Evolutionary conservation across 2,888 invertebrate genomes (phyloP), one percentile per base, ranked within the genome.

Genomic region (Pterostichus madidus): DNA sequence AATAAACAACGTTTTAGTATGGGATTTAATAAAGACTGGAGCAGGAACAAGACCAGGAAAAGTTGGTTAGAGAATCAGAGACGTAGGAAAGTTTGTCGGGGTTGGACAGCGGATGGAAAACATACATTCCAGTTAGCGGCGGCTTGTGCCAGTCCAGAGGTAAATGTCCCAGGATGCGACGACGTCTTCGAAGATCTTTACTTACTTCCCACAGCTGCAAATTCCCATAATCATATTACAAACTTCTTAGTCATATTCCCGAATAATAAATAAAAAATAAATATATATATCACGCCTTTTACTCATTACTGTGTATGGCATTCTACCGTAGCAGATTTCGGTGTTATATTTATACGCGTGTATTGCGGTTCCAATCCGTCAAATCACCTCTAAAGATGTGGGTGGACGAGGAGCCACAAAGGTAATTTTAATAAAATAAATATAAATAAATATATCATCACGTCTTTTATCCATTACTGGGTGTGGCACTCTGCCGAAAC

Each of bases 1-100:
- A 75, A 75, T 75, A 75, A 75, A 75, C 49, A 75, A 49, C 49
- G 31, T 75, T 75, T 75, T 49, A 49, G 15, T 39, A 46, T 0
- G 10, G 75, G 49, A 75, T 75, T 75, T 75, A 75, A 75, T 75
- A 75, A 75, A 75, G 49, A 17, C 56, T 56, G 56, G 56, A 17
- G 44, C n/a, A 32, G 39, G 39, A 17, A 68, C 32, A 68, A 5
- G n/a, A 39, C 31, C 6, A 15, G 75, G 49, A 75, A 75, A 56
- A 56, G 56, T 56, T 56, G 13, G 13, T 56, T 13, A 15, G 17
- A 56, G 56, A 56, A 56, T 56, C 56, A 56, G 56, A 56, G 56
- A 56, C 11, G 17, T 13, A 56, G 15, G 56, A 56, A 46, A 49
- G 46, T 75, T 75, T 46, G 17, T 73, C 68, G 13, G 24, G 24